A percentile compares a stretch with the other conserved stretches of the same genome.
Evolutionary conservation across 2,888 invertebrate species (phyloP).

Genomic region (Temnothorax unifasciatus): DNA sequence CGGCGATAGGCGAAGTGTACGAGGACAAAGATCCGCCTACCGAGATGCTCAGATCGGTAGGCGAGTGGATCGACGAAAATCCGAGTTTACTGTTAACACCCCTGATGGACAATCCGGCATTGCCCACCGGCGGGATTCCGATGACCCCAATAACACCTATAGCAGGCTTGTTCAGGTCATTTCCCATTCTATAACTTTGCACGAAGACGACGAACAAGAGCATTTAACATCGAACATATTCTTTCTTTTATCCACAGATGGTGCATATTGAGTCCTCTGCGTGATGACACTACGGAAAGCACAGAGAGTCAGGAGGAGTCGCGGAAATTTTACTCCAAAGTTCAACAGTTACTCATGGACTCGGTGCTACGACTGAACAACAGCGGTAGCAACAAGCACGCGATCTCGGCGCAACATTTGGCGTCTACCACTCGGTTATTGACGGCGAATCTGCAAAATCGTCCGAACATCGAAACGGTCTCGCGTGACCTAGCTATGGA

Average conservation of each 20-base stretch:
- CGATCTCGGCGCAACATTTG: constrained; percentile 85
- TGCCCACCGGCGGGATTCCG: constrained; percentile 93
- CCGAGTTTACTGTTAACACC: constrained; percentile 83
- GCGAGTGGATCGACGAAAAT: constrained; percentile 85
- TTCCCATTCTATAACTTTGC: background rate
- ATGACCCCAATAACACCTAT: constrained; percentile 94
- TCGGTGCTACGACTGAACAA: constrained; percentile 83
- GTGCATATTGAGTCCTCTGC: constrained; percentile 83
- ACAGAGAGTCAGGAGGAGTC: constrained; percentile 71
- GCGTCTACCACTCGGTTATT: constrained; percentile 81
- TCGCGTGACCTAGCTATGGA: constrained; percentile 87
- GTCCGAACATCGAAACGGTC: constrained; percentile 71
- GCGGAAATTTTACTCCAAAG: constrained; percentile 82
- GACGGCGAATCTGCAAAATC: constrained; percentile 75
- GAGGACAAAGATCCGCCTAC: constrained; percentile 83
- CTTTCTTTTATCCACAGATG: constrained; percentile 73
- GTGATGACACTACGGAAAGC: constrained; percentile 65
- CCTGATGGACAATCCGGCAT: constrained; percentile 87
- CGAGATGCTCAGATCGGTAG: constrained; percentile 81
- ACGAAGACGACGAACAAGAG: background rate
- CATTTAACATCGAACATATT: constrained; percentile 15
- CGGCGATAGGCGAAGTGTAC: constrained; percentile 94
- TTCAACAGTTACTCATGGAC: constrained; percentile 84
- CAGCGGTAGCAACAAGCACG: constrained; percentile 82
- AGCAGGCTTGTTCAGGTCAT: constrained; percentile 90